Base-by-base conservation (phyloP, 2,797 vertebrate genomes). In the Leptoclinus maculatus region DNA sequence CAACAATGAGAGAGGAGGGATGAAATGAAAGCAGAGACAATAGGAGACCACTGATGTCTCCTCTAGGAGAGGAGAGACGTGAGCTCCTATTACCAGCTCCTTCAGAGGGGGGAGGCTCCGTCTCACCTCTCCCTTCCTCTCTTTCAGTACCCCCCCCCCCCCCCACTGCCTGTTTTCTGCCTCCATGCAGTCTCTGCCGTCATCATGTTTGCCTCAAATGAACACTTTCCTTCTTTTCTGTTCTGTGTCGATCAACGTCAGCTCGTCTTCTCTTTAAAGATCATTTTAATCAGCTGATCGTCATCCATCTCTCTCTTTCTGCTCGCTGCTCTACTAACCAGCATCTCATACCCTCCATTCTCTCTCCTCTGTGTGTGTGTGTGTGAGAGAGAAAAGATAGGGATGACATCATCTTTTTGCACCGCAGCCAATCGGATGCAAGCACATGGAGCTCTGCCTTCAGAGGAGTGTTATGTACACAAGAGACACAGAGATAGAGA, bases 361-460 rank as follows among this genome's bases (percentile, higher is more conserved):
- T 77, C 77, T 76, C 66, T 69, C 71, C 23, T 64, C 72, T 39
- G 19, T 63, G 41, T 32, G 25, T 32, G 29, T 65, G 17, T 80
- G 67, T 64, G 16, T 45, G 51, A 10, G 29, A 78, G 80, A 39
- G 70, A 80, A 74, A 66, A 12, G 59, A 78, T 88, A 71, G 90
- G 87, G 87, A 97, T 99, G 97, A 93, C 93, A 91, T 95, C 96
- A 96, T 96, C 94, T 58, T 89, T 95, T 95, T 80, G 83, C 75
- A 60, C 65, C 0, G 69, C 87, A 80, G 89, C 96, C 95, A 96
- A 97, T 97, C 90, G 79, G 90, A 86, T 65, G 84, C 72, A 68
- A 90, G 95, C 94, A 93, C 95, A 92, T 92, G 93, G 87, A 94
- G 91, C 92, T 93, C 94, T 95, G 92, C 93, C 94, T 96, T 95